Percentiles rank a stretch among this genome's conserved stretches.
Conservation (phyloP, 2,113 vertebrate genomes). For the Bambusicola thoracicus region DNA sequence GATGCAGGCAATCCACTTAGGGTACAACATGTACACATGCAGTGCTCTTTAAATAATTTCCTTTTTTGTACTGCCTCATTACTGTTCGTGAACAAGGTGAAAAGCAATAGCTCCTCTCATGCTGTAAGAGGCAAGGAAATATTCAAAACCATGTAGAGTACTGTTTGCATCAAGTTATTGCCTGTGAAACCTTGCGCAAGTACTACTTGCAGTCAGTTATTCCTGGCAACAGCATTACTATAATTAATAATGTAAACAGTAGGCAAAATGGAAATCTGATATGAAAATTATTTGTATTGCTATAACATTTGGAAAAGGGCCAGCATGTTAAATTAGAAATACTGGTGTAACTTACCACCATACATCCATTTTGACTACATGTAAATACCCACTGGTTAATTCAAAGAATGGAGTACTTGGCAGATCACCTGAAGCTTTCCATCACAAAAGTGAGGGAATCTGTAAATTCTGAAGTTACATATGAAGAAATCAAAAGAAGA, state of each 20-base stretch:
- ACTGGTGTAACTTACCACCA: neutral
- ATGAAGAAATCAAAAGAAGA: neutral
- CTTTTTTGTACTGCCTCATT: neutral
- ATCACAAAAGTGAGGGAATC: neutral
- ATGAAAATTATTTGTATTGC: neutral
- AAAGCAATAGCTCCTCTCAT: neutral
- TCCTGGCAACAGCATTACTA: neutral
- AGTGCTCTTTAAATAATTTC: constrained; percentile 8
- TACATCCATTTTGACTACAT: neutral
- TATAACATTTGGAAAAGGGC: neutral
- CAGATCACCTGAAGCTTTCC: neutral
- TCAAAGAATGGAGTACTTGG: neutral
- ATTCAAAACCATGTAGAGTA: neutral
- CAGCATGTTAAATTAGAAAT: neutral
- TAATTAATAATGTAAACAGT: neutral
- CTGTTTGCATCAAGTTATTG: neutral
- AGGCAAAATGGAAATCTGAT: constrained; percentile 23
- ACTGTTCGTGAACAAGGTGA: neutral
- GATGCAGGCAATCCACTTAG: neutral
- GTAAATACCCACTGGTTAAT: neutral
- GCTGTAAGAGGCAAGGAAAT: constrained; percentile 5
- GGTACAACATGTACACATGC: constrained; percentile 1
- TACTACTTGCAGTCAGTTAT: neutral
- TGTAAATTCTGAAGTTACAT: neutral
- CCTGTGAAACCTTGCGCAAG: neutral